Base-by-base conservation (phyloP, 2,113 vertebrate species). In the Cacatua alba region DNA sequence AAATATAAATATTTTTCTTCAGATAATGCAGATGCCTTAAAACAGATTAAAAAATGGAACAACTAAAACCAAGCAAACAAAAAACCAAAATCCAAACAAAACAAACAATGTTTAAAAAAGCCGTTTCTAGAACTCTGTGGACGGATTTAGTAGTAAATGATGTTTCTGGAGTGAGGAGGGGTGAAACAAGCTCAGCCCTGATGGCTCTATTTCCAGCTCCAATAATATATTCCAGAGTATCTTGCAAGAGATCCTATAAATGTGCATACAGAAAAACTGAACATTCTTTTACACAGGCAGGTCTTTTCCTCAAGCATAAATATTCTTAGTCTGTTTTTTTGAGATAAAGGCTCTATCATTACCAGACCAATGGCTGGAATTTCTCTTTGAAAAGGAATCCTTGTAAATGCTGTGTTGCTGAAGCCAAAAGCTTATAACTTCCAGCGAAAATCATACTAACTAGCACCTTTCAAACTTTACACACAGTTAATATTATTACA, bases 221-320 rank as follows among this genome's bases (percentile, higher is more conserved):
- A 63, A 57, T 95, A 91, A 71, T 81, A 68, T 83, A 78, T 69
- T 90, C 77, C 69, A 76, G 62, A 49, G 44, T 71, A 55, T 84
- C 41, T 90, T 90, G 78, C 90, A 85, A 84, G 59, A 81, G 31
- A 55, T 41, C 44, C 77, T 72, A 65, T 93, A 94, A 93, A 94
- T 31, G n/a, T 53, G 65, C 62, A 60, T 53, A 46, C 33, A 84
- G 82, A 90, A 90, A 91, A 93, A 33, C 9, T 15, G 60, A 82
- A 48, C 35, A 10, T 88, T 90, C 74, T 82, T 93, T 92, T 74
- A 70, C 48, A 65, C 25, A 63, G 69, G 35, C 86, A 94, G 57
- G 81, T 89, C 90, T 95, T 92, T 94, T 92, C 81, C 88, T 92
- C 83, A 62, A 93, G 49, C 94, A 87, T 94, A 96, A 94, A 94